These are phyloP conservation scores for Tokudaia muenninki DNA, from an alignment of 2,797 vertebrate species.

Conservation along the genomic window DNA sequence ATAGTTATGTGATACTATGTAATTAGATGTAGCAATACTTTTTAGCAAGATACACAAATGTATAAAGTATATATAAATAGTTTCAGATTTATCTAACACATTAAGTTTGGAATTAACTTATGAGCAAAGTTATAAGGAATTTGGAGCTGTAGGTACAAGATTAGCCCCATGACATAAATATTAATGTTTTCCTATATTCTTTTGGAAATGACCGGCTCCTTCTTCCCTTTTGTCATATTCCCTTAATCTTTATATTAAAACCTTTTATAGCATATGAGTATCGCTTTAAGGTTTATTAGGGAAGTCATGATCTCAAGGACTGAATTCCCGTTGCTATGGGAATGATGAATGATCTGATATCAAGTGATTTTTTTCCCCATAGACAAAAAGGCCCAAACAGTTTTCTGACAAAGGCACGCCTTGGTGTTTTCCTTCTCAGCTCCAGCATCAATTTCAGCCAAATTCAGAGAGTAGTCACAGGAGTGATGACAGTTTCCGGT, in stretches of 20 bases:
- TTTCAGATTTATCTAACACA: not conserved
- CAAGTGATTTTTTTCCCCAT: not conserved
- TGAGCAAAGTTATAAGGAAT: not conserved
- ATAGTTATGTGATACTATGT: not conserved
- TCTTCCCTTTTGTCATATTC: not conserved
- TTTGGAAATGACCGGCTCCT: not conserved
- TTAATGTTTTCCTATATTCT: not conserved
- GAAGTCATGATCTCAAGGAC: not conserved
- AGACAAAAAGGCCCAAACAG: not conserved
- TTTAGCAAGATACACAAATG: slow-evolving; percentile 34
- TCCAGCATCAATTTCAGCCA: not conserved
- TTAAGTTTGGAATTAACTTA: slow-evolving; percentile 21
- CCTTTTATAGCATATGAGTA: not conserved
- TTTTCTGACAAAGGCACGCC: not conserved
- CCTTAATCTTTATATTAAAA: slow-evolving; percentile 17
- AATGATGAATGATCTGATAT: not conserved
- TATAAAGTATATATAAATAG: not conserved
- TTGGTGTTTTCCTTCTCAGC: slow-evolving; percentile 14
- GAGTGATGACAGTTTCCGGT: slow-evolving; percentile 19
- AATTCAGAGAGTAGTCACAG: not conserved
- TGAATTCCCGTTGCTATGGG: not conserved
- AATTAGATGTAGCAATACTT: slow-evolving; percentile 30
- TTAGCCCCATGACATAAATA: not conserved
- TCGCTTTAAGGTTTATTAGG: not conserved
- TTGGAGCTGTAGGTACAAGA: not conserved